Evolutionary conservation across 2,888 invertebrate species (phyloP).

Genomic region (Sceliomorpha sp.): DNA sequence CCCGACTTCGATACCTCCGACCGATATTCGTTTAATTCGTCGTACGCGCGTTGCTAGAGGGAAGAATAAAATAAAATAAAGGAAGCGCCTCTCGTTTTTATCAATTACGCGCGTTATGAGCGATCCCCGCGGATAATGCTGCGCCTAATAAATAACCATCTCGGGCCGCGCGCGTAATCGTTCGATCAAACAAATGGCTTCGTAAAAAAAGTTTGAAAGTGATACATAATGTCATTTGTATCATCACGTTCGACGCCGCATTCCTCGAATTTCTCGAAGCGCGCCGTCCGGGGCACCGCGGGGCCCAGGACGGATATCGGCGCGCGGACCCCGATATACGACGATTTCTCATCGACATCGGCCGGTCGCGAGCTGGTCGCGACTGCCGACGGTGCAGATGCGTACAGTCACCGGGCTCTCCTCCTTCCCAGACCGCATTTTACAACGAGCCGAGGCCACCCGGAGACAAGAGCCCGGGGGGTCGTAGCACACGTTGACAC

Average conservation of each 20-base stretch:
- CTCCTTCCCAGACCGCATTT: slow-evolving; percentile 56
- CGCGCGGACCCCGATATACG: too few species aligned
- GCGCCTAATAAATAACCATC: slow-evolving; percentile 35
- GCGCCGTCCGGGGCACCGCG: too few species aligned
- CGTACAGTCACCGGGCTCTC: slow-evolving; percentile 33
- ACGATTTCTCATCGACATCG: slow-evolving; percentile 55
- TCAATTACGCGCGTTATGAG: slow-evolving; percentile 19
- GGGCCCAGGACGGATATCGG: too few species aligned
- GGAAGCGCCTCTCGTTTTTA: too few species aligned
- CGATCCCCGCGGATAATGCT: slow-evolving; percentile 3
- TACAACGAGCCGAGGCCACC: slow-evolving; percentile 71
- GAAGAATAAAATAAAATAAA: too few species aligned
- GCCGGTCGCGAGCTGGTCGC: slow-evolving; percentile 30
- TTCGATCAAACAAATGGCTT: slow-evolving; percentile 46
- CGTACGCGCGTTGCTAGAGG: too few species aligned
- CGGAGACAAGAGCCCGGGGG: slow-evolving; percentile 71
- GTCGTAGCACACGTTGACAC: slow-evolving; percentile 74
- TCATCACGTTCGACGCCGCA: slow-evolving; percentile 43
- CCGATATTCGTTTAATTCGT: slow-evolving; percentile 50
- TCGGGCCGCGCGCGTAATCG: slow-evolving; percentile 37
- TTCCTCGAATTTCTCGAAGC: slow-evolving; percentile 49
- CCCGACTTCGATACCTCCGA: too few species aligned
- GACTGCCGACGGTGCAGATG: slow-evolving; percentile 48
- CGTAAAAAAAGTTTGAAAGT: slow-evolving; percentile 48
- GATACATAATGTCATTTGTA: slow-evolving; percentile 56